Conservation (phyloP, 2,113 vertebrate species). For the Lagopus leucura region DNA sequence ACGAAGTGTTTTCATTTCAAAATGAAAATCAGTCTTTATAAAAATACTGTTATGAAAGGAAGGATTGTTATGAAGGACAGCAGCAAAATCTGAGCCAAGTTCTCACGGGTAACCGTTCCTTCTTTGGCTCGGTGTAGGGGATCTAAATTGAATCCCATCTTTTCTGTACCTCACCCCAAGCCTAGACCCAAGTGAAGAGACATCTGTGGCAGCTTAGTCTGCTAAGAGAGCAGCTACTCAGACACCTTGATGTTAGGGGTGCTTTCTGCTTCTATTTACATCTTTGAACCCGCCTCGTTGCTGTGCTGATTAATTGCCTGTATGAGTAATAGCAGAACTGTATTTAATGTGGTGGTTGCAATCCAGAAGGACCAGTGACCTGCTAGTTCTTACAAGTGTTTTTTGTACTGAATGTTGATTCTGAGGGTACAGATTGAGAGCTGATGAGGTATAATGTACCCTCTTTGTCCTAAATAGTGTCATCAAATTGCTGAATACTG, state of each 20-base stretch:
- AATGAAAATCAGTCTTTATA: not conserved
- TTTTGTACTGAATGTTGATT: not conserved
- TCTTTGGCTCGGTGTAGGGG: not conserved
- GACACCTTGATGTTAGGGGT: not conserved
- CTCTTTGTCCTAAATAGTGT: not conserved
- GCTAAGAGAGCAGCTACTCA: not conserved
- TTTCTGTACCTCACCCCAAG: not conserved
- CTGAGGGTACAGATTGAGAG: not conserved
- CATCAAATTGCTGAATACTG: not conserved
- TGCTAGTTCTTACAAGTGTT: not conserved
- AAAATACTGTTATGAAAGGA: not conserved
- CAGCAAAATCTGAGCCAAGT: not conserved
- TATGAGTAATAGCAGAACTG: not conserved
- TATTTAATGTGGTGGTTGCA: not conserved
- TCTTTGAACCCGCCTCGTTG: not conserved
- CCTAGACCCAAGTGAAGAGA: not conserved
- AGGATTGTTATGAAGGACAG: not conserved
- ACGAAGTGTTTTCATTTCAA: not conserved
- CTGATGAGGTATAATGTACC: fast-evolving
- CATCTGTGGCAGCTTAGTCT: not conserved
- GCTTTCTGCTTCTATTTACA: not conserved
- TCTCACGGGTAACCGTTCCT: not conserved
- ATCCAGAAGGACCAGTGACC: not conserved
- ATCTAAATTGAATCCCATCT: not conserved
- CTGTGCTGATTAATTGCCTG: not conserved